Base-by-base conservation (phyloP, 2,888 invertebrate genomes). In the Acronicta alni region DNA sequence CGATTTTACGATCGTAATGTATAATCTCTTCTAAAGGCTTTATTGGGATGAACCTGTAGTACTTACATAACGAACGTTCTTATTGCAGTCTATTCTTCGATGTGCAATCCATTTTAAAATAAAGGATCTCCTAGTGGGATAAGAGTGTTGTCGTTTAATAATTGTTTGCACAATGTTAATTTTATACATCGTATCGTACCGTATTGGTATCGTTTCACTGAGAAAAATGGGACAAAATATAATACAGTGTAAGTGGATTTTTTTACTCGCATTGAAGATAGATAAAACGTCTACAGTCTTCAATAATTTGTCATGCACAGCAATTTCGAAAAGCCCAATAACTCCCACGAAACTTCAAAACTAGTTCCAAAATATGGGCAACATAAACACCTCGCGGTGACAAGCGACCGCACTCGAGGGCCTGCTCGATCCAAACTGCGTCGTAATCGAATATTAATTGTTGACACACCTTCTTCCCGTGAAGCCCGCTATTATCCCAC, bases 371-470 rank as follows among this genome's bases (percentile, higher is more conserved):
- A 30, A 30, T 55, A 35, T 35, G 35, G 35, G 35, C 14, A 35
- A 35, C 35, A 35, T 35, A 35, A 35, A 35, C 35, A 35, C 58
- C 47, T 37, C 41, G 52, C 42, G 46, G 30, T 10, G 16, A 35
- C 60, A 37, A 48, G 44, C 53, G 73, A 44, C 60, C 23, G 56
- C 49, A 67, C 60, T 67, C 37, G 37, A 64, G 45, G 41, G 38
- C 48, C 58, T 38, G 51, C 67, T 16, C 44, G 30, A 45, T 41
- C 47, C 42, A 42, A 47, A 47, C 47, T 16, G n/a, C 43, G 16
- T n/a, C 35, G 67, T 79, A 79, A 76, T 76, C 69, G 79, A 76
- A 78, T 79, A 76, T 79, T 78, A 76, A 76, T 76, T 76, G 57
- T 76, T 76, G 79, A 75, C 75, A 77, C 44, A 61, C 52, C 41